Base-by-base conservation (phyloP, 2,888 invertebrate species). In the Pterostichus niger region DNA sequence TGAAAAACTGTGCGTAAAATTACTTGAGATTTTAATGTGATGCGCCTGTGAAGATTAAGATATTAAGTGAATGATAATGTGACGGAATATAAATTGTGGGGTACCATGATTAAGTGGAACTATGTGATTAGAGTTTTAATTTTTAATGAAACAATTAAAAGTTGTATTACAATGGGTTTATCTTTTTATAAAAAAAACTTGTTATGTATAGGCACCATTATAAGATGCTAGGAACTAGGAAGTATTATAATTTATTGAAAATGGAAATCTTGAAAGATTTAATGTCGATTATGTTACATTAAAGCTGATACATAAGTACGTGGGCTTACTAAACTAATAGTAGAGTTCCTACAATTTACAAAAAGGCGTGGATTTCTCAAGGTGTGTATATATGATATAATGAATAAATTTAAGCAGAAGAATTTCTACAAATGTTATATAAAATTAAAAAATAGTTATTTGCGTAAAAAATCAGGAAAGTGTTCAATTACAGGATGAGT, bases 51-150 rank as follows among this genome's bases (percentile, higher is more conserved):
- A 64, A 64, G 64, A 64, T 64, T 64, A 31, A 64, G 64, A 64
- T 64, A 64, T 64, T 64, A 64, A 64, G 33, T 33, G 9, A 64
- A 59, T 59, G 59, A 31, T 59, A 59, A 59, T 59, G 59, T 24
- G 17, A 9, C 13, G 54, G 59, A 24, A 59, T 56, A 17, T 17
- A 56, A 59, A 64, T 64, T 64, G 33, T 64, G 6, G 64, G 35
- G 64, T 64, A 64, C 64, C 35, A 64, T 49, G n/a, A 64, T 64
- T 64, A 64, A 64, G 35, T 64, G 64, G 64, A 64, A 64, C 64
- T 64, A 49, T 64, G n/a, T 64, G 64, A 64, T 64, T 64, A 64
- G 33, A 4, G 6, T 33, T 64, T 64, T 64, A 11, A 31, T n/a
- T 64, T n/a, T 64, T 33, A 64, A 64, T 13, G 35, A n/a, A 64